These are phyloP conservation scores for Caenorhabditis plicata DNA, from an alignment of 2,888 invertebrate species.

Conservation along the genomic window DNA sequence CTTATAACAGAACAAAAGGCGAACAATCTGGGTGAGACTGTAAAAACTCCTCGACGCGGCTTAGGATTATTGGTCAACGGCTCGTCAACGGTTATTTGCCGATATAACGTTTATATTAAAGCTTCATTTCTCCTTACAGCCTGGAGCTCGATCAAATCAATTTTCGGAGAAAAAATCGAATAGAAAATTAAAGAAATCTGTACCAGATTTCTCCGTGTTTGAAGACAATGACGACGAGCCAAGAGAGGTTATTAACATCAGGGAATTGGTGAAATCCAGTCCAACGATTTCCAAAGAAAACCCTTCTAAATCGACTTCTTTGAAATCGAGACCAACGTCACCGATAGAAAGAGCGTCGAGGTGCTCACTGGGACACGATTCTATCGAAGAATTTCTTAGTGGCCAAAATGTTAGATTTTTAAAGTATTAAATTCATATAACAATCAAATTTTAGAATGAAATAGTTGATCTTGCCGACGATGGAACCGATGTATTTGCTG, in stretches of 20 bases:
- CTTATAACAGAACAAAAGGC: no score
- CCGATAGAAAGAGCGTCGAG: slow-evolving; percentile 1
- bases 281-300: no score
- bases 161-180: neutral
- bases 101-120: no score
- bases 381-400: neutral
- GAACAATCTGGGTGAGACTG: no score
- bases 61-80: slow-evolving; percentile 21
- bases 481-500: neutral
- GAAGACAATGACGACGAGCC: neutral
- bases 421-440: neutral
- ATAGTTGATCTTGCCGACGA: neutral
- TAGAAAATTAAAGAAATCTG: neutral
- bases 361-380: neutral
- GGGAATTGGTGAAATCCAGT: no score
- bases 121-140: neutral
- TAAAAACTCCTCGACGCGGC: slow-evolving; percentile 16
- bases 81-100: slow-evolving; percentile 14
- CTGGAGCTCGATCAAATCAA: neutral
- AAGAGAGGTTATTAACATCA: neutral
- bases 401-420: no score
- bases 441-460: neutral
- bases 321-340: no score
- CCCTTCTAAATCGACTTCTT: no score
- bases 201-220: neutral